Evolutionary conservation across 2,113 vertebrate species (phyloP).

Genomic region (Dicentrarchus labrax): DNA sequence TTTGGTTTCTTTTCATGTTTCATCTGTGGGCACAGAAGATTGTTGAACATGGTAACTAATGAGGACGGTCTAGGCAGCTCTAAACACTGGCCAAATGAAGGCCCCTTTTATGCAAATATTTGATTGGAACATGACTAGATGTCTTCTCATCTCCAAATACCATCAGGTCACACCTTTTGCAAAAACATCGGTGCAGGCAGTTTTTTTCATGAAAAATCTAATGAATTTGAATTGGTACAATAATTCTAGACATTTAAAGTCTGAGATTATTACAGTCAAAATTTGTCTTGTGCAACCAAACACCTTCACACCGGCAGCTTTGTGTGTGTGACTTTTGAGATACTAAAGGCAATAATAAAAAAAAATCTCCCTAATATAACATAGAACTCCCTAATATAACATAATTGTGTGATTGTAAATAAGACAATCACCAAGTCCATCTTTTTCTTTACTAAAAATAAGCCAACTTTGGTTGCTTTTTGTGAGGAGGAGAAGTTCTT

Average conservation of each 20-base stretch:
- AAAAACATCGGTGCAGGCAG: not conserved
- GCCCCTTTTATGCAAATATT: not conserved
- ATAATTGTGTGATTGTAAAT: not conserved
- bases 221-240: not conserved
- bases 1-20: conserved; percentile 5
- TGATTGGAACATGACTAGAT: conserved; percentile 10
- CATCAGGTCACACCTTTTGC: not conserved
- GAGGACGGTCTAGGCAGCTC: conserved; percentile 6
- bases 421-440: not conserved
- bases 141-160: conserved; percentile 6
- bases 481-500: not conserved
- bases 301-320: not conserved
- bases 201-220: not conserved
- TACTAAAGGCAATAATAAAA: too few relatives aligned
- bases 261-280: not conserved
- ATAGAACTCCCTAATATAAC: not conserved
- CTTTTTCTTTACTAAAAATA: not conserved
- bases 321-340: too few relatives aligned
- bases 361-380: not conserved
- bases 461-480: not conserved
- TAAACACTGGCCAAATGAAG: not conserved
- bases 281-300: not conserved
- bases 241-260: not conserved
- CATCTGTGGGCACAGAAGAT: conserved; percentile 3
- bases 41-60: conserved; percentile 8